phyloP scores from a whole-genome alignment of 2,888 invertebrate species.

The Leuctra nigra region DNA sequence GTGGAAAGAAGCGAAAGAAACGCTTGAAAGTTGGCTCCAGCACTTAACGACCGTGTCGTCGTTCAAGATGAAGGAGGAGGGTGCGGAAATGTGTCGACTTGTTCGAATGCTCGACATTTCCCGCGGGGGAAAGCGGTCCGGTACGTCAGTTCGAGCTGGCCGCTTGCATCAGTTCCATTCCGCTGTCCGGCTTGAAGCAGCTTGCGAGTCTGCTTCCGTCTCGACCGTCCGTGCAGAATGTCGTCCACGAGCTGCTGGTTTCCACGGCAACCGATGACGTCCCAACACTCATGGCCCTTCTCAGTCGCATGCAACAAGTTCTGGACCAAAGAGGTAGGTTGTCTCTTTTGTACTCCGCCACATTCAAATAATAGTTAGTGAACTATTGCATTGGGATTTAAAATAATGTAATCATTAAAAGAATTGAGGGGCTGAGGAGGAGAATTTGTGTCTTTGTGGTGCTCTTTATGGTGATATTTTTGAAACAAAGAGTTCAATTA shows the following conservation, averaged over 20 bases:
- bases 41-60: constrained; percentile 26
- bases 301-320: constrained; percentile 23
- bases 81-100: background rate
- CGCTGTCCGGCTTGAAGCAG: constrained; percentile 21
- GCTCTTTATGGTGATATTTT: no score
- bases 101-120: constrained; percentile 22
- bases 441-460: no score
- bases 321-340: constrained; percentile 1
- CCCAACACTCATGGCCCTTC: constrained; percentile 19
- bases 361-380: no score
- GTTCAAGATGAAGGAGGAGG: background rate
- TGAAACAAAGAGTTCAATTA: no score
- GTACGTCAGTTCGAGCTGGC: constrained; percentile 13
- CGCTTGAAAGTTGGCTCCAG: constrained; percentile 25
- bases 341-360: no score
- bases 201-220: constrained; percentile 6
- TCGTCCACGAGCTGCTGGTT: constrained; percentile 16
- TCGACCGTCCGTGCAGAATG: constrained; percentile 10
- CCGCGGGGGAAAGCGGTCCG: constrained; percentile 20
- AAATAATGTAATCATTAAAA: no score
- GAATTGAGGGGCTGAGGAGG: no score
- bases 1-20: constrained; percentile 25
- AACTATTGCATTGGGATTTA: no score
- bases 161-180: constrained; percentile 20
- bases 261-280: constrained; percentile 11